phyloP scores from a whole-genome alignment of 2,888 invertebrate genomes.

The Morpho deidamia region DNA sequence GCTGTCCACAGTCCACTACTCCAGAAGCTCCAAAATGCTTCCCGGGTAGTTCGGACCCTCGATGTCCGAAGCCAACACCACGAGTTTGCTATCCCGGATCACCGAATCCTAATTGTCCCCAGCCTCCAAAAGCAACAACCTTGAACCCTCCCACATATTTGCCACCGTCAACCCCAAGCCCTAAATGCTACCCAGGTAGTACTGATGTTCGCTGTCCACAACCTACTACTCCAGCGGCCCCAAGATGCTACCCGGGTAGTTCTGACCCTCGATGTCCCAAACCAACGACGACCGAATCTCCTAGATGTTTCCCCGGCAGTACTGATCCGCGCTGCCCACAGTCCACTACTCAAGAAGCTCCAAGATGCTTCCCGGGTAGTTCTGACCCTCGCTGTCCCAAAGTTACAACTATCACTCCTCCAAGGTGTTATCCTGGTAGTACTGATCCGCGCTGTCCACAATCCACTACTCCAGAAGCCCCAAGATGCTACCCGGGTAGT shows the following conservation, averaged over 20 bases:
- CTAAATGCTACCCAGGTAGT: conserved; percentile 33
- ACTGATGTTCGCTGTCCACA: conserved; percentile 33
- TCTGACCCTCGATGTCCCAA: conserved; percentile 34
- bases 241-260: conserved; percentile 40
- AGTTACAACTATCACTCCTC: conserved; percentile 25
- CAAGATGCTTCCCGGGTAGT: background rate
- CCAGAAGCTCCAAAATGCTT: background rate
- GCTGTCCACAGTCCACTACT: conserved; percentile 41
- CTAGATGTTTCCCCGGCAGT: conserved; percentile 42
- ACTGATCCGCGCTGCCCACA: conserved; percentile 36
- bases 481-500: conserved; percentile 23
- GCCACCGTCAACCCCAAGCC: conserved; percentile 30
- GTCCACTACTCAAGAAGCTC: conserved; percentile 11
- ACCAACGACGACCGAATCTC: conserved; percentile 23
- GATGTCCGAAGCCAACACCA: conserved; percentile 30
- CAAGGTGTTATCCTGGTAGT: conserved; percentile 21
- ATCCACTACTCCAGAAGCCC: conserved; percentile 17
- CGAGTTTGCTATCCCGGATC: conserved; percentile 41
- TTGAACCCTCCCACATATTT: conserved; percentile 37
- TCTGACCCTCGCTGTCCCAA: conserved; percentile 30
- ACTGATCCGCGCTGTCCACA: conserved; percentile 38
- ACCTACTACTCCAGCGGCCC: conserved; percentile 28
- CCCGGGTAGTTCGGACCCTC: conserved; percentile 31
- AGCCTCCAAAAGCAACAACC: conserved; percentile 35
- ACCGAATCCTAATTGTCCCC: conserved; percentile 36